Conservation (phyloP, 2,888 invertebrate species). For the Lycia hirtaria region DNA sequence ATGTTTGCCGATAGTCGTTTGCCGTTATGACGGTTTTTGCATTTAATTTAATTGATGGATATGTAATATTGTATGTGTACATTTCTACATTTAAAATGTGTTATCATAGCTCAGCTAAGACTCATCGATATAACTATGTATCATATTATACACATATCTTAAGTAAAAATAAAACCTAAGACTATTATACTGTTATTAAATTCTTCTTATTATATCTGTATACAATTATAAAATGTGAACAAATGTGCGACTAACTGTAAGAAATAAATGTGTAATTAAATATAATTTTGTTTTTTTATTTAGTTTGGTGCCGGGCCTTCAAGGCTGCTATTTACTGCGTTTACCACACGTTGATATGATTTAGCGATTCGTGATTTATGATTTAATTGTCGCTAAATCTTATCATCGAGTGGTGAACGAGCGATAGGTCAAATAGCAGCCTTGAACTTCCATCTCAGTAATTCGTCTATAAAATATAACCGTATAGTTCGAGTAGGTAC, state of each 20-base stretch:
- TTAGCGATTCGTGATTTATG: too few species aligned
- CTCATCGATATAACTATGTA: slow-evolving; percentile 17
- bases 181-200: slow-evolving; percentile 31
- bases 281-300: slow-evolving; percentile 5
- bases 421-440: too few species aligned
- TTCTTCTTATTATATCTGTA: slow-evolving; percentile 30
- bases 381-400: too few species aligned
- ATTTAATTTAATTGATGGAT: slow-evolving; percentile 23
- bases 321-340: too few species aligned
- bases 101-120: slow-evolving; percentile 29
- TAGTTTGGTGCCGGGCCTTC: too few species aligned
- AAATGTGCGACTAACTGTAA: slow-evolving; percentile 37
- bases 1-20: slow-evolving; percentile 13
- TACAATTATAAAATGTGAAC: slow-evolving; percentile 30
- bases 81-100: slow-evolving; percentile 21
- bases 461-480: too few species aligned
- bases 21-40: slow-evolving; percentile 26
- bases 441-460: too few species aligned
- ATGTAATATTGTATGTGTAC: slow-evolving; percentile 11
- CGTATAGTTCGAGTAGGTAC: too few species aligned
- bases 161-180: slow-evolving; percentile 25
- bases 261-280: slow-evolving; percentile 31
- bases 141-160: slow-evolving; percentile 15
- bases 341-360: too few species aligned
- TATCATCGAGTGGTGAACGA: too few species aligned